Evolutionary conservation across 2,888 invertebrate genomes (phyloP), one percentile per base, ranked within the genome.

Genomic region (Stenodera caucasica): DNA sequence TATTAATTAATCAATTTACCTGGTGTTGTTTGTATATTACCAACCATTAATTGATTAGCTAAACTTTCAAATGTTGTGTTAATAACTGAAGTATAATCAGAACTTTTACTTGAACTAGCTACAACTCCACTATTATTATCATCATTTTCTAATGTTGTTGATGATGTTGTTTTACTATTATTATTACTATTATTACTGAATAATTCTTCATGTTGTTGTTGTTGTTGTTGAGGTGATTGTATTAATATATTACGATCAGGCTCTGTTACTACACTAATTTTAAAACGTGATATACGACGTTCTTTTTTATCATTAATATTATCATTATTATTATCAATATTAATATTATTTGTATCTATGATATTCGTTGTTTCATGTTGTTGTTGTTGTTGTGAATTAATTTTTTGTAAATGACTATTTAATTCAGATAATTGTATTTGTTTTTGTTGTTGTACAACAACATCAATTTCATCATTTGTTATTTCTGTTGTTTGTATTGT

Each of bases 401-500:
- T n/a, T n/a, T n/a, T n/a, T n/a, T 84, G 84, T 70, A 87, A 82
- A 78, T 86, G 85, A 75, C 84, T 84, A 77, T 86, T 86, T 30
- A 87, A 80, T 68, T 85, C 85, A 2, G 83, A 81, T 15, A 87
- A 75, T 64, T 83, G 82, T 32, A 82, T 82, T 40, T 81, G 82
- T 58, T 80, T 83, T 82, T 0, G 82, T 77, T 57, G 45, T 45
- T 54, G 21, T 54, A 52, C 23, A 56, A 60, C 23, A 55, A 61
- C 12, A 59, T 29, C 37, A 37, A 15, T 37, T 37, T 37, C 37
- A 15, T 37, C 37, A 35, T 2, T 14, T 35, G 14, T n/a, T 9
- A 21, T 2, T 21, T 45, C 45, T 45, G 45, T 45, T 11, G 45
- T 45, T 45, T 18, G 45, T 21, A 45, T 45, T 45, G 75, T 71